phyloP scores from a whole-genome alignment of 2,888 invertebrate genomes.

The Caenorhabditis doughertyi region DNA sequence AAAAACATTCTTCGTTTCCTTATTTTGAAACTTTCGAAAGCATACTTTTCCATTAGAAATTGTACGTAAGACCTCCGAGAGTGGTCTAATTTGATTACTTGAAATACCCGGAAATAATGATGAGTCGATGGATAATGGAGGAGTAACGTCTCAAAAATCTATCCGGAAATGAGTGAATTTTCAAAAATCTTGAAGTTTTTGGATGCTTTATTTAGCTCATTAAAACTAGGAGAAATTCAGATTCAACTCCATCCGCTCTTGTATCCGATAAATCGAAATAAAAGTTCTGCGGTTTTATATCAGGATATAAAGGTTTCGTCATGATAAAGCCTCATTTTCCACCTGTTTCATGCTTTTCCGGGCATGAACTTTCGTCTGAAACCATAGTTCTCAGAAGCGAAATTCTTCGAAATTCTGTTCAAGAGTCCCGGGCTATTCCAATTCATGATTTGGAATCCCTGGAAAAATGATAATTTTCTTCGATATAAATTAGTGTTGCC shows the following conservation, averaged over 20 bases:
- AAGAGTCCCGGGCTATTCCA: too few species aligned
- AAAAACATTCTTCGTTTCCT: neutral
- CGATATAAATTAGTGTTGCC: neutral
- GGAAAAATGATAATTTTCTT: neutral
- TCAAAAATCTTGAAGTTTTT: neutral
- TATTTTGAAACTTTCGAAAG: neutral
- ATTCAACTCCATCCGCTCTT: too few species aligned
- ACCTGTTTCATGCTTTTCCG: too few species aligned
- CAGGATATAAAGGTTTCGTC: too few species aligned
- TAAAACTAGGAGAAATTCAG: too few species aligned
- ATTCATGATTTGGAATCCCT: neutral
- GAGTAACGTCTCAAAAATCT: conserved; percentile 18
- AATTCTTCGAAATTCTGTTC: too few species aligned
- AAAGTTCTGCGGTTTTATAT: too few species aligned
- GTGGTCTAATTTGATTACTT: conserved; percentile 17
- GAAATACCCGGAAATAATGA: neutral
- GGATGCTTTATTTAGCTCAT: neutral
- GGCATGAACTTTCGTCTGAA: too few species aligned
- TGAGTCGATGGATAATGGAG: neutral
- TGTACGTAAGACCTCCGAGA: neutral
- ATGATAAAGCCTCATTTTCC: too few species aligned
- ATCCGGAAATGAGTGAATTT: conserved; percentile 1
- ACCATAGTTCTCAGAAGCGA: too few species aligned
- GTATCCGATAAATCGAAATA: too few species aligned
- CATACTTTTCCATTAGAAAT: neutral